Base-by-base conservation (phyloP, 2,797 vertebrate species). In the Okamejei kenojei region DNA sequence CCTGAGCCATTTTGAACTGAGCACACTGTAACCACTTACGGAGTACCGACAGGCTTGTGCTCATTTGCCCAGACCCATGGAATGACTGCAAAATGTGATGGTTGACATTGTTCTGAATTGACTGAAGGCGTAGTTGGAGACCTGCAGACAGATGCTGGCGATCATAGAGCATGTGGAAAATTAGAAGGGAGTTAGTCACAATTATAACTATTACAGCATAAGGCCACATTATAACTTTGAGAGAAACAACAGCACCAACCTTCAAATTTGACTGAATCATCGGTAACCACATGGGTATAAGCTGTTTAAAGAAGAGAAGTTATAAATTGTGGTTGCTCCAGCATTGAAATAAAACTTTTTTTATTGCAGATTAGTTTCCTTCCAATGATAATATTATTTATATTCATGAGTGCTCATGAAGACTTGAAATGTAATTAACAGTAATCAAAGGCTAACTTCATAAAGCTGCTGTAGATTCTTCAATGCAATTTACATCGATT, bases 1-100 rank as follows among this genome's bases (percentile, higher is more conserved):
- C 99, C 96, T 99, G 99, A 93, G 99, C 99, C 99, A 99, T 99
- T 95, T 99, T 99, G 96, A 99, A 99, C 94, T 99, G 99, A 54
- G 98, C 99, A 94, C 99, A 99, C 95, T 98, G 99, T 74, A 99
- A 97, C 99, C 99, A 99, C 94, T 99, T 99, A 94, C 98, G 98
- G 93, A 99, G 97, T 65, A 97, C 97, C 0, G 97, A 96, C 0
- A 98, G 97, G 94, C 97, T 97, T 0, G 97, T 96, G 79, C 96
- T 97, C 7, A 97, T 96, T 58, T 96, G 96, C 74, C 95, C 95
- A 0, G 96, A 95, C 80, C 96, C 96, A 21, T 97, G 96, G 90
- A 97, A 95, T 94, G 97, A 97, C 96, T 98, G 97, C 93, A 99
- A 97, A 96, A 97, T 97, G 95, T 98, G 98, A 94, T 98, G 98